Base-by-base conservation (phyloP, 1,140 invertebrate species). In the Micrasema longulum region DNA sequence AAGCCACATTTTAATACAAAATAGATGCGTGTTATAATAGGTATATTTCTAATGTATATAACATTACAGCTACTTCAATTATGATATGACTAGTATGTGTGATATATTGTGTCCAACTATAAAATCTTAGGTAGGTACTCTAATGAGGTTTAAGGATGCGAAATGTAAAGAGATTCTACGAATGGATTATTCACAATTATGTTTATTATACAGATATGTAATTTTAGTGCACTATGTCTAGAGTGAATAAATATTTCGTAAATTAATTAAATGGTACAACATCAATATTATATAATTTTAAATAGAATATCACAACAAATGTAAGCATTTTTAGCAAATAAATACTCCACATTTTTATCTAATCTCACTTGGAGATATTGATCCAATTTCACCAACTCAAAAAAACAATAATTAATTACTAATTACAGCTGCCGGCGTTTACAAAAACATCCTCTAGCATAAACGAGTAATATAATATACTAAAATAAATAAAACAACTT, bases 321-420 rank as follows among this genome's bases (percentile, higher is more conserved):
- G 20, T 67, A 55, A 67, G 50, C 50, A 67, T 67, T 67, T 67
- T 18, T 52, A 66, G 45, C 45, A 66, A 66, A 66, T 65, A 47
- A 65, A 65, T 35, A 53, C 41, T 36, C n/a, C 16, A 47, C 43
- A 47, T 47, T 26, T 64, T 64, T 50, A 31, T 31, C 26, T 31
- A 31, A 31, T 31, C 26, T 31, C n/a, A n/a, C n/a, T n/a, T 31
- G 7, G 26, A 31, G 7, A 31, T 31, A 31, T 31, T 31, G 26
- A 31, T 31, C 26, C 26, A 31, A 31, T 31, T 31, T 4, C 7
- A 31, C n/a, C n/a, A n/a, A n/a, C n/a, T n/a, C n/a, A n/a, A n/a
- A n/a, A n/a, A n/a, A n/a, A n/a, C n/a, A n/a, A n/a, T n/a, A n/a
- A n/a, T n/a, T n/a, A n/a, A n/a, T n/a, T n/a, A n/a, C n/a, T n/a